phyloP scores from a whole-genome alignment of 2,888 invertebrate genomes.

The Volucella zonaria region DNA sequence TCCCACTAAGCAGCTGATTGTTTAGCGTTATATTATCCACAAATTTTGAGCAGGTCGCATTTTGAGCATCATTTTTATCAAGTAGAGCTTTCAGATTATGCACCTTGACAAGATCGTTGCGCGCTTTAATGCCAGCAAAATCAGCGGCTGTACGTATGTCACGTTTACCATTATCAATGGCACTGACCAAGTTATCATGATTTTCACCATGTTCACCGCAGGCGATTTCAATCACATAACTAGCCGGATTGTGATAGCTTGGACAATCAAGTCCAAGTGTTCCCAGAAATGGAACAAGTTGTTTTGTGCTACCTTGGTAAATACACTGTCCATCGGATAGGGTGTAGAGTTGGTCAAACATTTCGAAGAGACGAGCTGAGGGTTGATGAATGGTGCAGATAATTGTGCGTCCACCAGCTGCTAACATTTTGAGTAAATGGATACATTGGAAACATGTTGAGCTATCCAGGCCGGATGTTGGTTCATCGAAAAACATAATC shows the following conservation, averaged over 20 bases:
- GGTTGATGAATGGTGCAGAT: slow-evolving; percentile 97
- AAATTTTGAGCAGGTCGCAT: slow-evolving; percentile 79
- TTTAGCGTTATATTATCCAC: slow-evolving; percentile 79
- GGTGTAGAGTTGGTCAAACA: slow-evolving; percentile 97
- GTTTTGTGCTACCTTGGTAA: slow-evolving; percentile 94
- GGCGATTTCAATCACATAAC: slow-evolving; percentile 97
- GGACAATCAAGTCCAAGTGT: slow-evolving; percentile 94
- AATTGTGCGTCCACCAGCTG: slow-evolving; percentile 95
- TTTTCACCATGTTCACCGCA: slow-evolving; percentile 98
- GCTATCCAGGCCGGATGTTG: slow-evolving; percentile 97
- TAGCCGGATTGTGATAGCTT: slow-evolving; percentile 98
- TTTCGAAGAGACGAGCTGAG: slow-evolving; percentile 97
- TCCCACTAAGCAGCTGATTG: slow-evolving; percentile 83
- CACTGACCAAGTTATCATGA: slow-evolving; percentile 91
- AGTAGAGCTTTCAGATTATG: slow-evolving; percentile 82
- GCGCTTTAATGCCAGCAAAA: slow-evolving; percentile 85
- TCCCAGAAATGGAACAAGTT: slow-evolving; percentile 92
- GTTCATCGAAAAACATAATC: slow-evolving; percentile 98
- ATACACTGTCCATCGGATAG: slow-evolving; percentile 97
- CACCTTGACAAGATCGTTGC: slow-evolving; percentile 84
- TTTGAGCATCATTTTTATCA: slow-evolving; percentile 84
- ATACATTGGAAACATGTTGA: slow-evolving; percentile 98
- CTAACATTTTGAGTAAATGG: slow-evolving; percentile 92
- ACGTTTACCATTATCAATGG: slow-evolving; percentile 92
- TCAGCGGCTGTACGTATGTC: slow-evolving; percentile 90